phyloP scores from a whole-genome alignment of 2,888 invertebrate genomes.

The Tanytarsus gracilentus region DNA sequence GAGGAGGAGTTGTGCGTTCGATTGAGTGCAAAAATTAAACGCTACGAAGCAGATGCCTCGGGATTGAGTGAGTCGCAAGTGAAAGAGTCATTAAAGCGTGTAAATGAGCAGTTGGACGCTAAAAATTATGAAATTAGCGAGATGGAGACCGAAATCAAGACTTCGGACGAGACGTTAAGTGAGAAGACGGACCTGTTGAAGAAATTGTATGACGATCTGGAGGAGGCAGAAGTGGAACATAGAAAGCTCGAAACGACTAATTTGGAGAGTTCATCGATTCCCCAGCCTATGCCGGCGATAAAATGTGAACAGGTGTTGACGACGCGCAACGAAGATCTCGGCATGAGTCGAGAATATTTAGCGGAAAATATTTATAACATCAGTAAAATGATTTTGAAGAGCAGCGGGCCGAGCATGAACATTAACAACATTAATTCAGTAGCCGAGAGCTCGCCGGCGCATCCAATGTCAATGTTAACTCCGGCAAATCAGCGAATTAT shows the following conservation, averaged over 20 bases:
- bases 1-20: constrained; percentile 65
- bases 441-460: neutral
- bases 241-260: constrained; percentile 13
- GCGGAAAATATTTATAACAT: constrained; percentile 26
- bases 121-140: constrained; percentile 49
- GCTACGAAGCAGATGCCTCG: constrained; percentile 48
- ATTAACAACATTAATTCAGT: neutral
- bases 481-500: constrained; percentile 13
- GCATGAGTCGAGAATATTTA: constrained; percentile 22
- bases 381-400: constrained; percentile 23
- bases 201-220: constrained; percentile 47
- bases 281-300: neutral
- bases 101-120: constrained; percentile 47
- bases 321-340: constrained; percentile 2
- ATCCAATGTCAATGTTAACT: constrained; percentile 5
- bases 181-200: constrained; percentile 48
- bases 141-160: constrained; percentile 46
- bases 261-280: neutral
- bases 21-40: constrained; percentile 54
- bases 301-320: neutral
- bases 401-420: neutral
- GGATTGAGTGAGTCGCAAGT: constrained; percentile 43
- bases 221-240: constrained; percentile 35
- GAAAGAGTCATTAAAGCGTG: constrained; percentile 45
- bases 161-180: constrained; percentile 48